phyloP scores from a whole-genome alignment of 2,113 vertebrate genomes.

The Thamnophis sirtalis region DNA sequence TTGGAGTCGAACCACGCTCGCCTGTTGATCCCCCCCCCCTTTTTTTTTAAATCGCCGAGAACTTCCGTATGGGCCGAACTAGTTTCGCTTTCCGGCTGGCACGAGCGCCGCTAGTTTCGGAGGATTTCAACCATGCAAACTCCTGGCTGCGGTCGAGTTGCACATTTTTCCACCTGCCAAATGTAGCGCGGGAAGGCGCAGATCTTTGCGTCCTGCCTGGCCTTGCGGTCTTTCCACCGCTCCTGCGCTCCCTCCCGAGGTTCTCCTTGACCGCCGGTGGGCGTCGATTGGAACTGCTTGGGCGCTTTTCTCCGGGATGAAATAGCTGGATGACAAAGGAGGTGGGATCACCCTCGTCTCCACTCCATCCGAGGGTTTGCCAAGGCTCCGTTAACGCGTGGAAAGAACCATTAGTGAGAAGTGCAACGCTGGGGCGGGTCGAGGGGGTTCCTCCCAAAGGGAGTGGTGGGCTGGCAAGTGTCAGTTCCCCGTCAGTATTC shows the following conservation, averaged over 20 bases:
- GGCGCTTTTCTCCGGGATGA: too few species aligned
- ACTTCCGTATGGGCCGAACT: conserved; percentile 10
- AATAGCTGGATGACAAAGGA: neutral
- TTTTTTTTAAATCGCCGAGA: neutral
- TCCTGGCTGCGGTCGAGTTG: neutral
- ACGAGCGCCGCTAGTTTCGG: neutral
- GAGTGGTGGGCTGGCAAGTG: neutral
- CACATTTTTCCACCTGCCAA: neutral
- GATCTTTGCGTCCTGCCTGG: too few species aligned
- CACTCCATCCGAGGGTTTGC: neutral
- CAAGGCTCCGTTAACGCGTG: neutral
- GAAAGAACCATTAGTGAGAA: conserved; percentile 39
- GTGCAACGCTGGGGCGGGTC: neutral
- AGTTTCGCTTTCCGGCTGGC: conserved; percentile 40
- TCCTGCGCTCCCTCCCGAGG: neutral
- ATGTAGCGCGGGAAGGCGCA: neutral
- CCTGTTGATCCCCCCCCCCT: neutral
- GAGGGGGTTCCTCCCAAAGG: neutral
- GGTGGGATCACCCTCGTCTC: neutral
- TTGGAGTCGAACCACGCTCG: neutral
- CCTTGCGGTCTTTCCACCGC: neutral
- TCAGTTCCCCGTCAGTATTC: neutral
- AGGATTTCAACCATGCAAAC: too few species aligned
- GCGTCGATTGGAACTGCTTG: neutral
- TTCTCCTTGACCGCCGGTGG: neutral